Conservation (phyloP, 1,140 invertebrate genomes). For the Proctacanthus coquilletti region DNA sequence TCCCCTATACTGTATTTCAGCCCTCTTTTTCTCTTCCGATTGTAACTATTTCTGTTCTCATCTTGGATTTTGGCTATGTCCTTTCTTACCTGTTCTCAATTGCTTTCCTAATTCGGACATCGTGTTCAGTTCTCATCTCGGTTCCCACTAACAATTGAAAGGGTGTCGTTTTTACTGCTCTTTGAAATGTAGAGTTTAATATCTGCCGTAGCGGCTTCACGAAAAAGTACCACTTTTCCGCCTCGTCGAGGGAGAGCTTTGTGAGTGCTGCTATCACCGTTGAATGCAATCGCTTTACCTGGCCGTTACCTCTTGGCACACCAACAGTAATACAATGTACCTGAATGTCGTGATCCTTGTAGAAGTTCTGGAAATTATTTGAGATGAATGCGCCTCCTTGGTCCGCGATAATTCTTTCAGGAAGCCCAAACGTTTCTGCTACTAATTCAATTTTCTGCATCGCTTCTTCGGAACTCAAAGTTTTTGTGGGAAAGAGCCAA, state of each 20-base stretch:
- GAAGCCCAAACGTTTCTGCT: slow-evolving; percentile 9
- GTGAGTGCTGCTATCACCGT: slow-evolving; percentile 10
- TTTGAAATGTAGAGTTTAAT: slow-evolving; percentile 6
- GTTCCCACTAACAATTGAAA: neutral
- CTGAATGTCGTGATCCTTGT: slow-evolving; percentile 6
- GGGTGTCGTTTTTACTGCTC: neutral
- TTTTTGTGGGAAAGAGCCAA: slow-evolving; percentile 12
- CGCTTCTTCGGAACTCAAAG: slow-evolving; percentile 9
- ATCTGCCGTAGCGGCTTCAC: slow-evolving; percentile 5
- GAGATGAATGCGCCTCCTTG: slow-evolving; percentile 7
- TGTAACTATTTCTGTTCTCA: neutral
- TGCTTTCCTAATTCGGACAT: too few species aligned
- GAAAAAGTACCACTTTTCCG: slow-evolving; percentile 8
- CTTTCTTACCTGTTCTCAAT: slow-evolving; percentile 1
- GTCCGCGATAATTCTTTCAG: slow-evolving; percentile 9
- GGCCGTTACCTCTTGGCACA: slow-evolving; percentile 10
- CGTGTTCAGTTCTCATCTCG: too few species aligned
- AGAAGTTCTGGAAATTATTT: slow-evolving; percentile 6
- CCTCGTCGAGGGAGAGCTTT: slow-evolving; percentile 9
- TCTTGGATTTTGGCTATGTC: neutral
- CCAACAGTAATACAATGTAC: slow-evolving; percentile 6
- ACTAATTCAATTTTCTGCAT: slow-evolving; percentile 10
- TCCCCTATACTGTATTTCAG: neutral
- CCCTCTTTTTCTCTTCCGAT: neutral
- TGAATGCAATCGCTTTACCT: slow-evolving; percentile 11